These are phyloP conservation scores for Triops cancriformis DNA, from an alignment of 1,140 invertebrate species.

Conservation along the genomic window DNA sequence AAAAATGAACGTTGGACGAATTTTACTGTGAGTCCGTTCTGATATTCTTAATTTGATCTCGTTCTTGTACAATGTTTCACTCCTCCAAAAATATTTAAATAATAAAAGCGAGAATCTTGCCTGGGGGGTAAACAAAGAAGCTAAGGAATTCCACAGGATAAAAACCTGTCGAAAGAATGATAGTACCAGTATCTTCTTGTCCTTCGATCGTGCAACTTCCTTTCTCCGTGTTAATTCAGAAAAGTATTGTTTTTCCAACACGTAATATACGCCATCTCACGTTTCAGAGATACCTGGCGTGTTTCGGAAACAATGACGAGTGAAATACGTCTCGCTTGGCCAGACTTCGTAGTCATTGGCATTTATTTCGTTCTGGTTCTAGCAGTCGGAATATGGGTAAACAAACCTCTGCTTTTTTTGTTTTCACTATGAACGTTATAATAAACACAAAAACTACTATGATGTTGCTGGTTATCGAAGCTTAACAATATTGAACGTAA, in stretches of 20 bases:
- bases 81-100: background rate
- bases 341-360: conserved; percentile 37
- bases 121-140: background rate
- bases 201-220: background rate
- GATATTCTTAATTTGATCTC: no score
- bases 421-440: no score
- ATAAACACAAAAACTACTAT: no score
- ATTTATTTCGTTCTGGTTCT: conserved; percentile 37
- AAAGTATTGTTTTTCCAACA: background rate
- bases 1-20: no score
- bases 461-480: no score
- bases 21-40: no score
- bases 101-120: background rate
- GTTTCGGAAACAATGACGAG: background rate
- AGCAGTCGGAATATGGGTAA: conserved; percentile 35
- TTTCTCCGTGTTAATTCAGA: background rate
- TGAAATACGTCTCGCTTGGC: conserved; percentile 33
- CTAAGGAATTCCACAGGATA: background rate
- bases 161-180: background rate
- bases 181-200: background rate
- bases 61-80: no score
- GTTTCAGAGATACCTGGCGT: background rate
- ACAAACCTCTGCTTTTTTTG: conserved; percentile 28
- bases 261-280: conserved; percentile 9
- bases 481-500: no score